Evolutionary conservation across 2,113 vertebrate genomes (phyloP), one percentile per base, ranked within the genome.

Genomic region (Trichomycterus rosablanca): DNA sequence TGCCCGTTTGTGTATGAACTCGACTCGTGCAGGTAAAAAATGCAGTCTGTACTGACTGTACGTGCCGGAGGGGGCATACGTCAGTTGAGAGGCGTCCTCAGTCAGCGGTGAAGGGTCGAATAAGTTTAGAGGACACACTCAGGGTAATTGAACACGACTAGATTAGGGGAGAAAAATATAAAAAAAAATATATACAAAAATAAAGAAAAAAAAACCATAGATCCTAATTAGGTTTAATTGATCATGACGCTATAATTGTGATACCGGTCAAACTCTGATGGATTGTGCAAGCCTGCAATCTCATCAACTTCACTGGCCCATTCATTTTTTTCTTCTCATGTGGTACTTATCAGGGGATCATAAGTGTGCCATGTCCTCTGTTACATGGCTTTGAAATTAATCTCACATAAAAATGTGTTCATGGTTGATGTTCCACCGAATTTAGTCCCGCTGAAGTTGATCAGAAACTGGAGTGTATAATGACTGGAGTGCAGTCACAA

Each of bases 311-410:
- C 14, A 19, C 15, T 54, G 10, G 4, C 19, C 43, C 35, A 30
- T 45, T 2, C 16, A 34, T 14, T 34, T 8, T 44, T 35, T 23
- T 22, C 20, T 49, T 15, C 24, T 22, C 14, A n/a, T 34, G 10
- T 15, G 10, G 28, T 55, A 12, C 59, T 71, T 45, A 62, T 39
- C 44, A 30, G 51, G 43, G 39, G 30, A 30, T 40, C 37, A 30
- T 19, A 24, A 39, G 63, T 52, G 51, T 61, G 52, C 42, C 53
- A 30, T 44, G 34, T 22, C 49, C 14, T n/a, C 57, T 37, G 14
- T 40, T 35, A 45, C 39, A 40, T 40, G 30, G 15, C 23, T 63
- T 58, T 71, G 59, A 57, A 52, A 48, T 46, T 11, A 62, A 53
- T 66, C 57, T 56, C 39, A 37, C 7, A 62, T 14, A 26, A 28